phyloP scores from a whole-genome alignment of 2,888 invertebrate species.

The Dryocosmus kuriphilus region DNA sequence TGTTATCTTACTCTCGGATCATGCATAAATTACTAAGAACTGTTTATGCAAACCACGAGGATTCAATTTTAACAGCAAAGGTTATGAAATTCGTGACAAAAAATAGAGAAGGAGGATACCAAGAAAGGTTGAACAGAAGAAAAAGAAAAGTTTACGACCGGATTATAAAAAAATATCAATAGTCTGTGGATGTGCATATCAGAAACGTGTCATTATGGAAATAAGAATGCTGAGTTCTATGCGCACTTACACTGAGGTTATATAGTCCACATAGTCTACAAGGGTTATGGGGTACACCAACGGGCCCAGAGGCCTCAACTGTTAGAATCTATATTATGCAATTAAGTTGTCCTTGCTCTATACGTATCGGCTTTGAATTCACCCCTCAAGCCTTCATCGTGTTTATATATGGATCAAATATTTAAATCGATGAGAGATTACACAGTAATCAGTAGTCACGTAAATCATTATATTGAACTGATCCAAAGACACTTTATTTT shows the following conservation, averaged over 20 bases:
- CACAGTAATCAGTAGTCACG: neutral
- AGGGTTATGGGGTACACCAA: neutral
- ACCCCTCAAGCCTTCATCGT: neutral
- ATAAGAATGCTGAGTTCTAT: neutral
- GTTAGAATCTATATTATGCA: neutral
- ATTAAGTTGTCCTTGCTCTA: neutral
- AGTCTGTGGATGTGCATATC: neutral
- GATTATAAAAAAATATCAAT: neutral
- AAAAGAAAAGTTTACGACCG: neutral
- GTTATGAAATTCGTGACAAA: neutral
- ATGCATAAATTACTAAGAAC: neutral
- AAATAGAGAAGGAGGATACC: neutral
- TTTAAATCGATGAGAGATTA: neutral
- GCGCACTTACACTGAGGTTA: neutral
- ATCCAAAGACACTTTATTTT: neutral
- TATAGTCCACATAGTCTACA: neutral
- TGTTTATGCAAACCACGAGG: slow-evolving; percentile 9
- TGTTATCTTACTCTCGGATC: neutral
- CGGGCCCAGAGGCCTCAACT: neutral
- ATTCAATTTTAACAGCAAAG: neutral
- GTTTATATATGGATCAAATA: neutral
- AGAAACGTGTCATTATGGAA: slow-evolving; percentile 19
- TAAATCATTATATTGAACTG: neutral
- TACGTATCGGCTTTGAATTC: neutral
- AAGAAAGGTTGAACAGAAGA: neutral